Base-by-base conservation (phyloP, 2,797 vertebrate genomes). In the Pseudopleuronectes americanus region DNA sequence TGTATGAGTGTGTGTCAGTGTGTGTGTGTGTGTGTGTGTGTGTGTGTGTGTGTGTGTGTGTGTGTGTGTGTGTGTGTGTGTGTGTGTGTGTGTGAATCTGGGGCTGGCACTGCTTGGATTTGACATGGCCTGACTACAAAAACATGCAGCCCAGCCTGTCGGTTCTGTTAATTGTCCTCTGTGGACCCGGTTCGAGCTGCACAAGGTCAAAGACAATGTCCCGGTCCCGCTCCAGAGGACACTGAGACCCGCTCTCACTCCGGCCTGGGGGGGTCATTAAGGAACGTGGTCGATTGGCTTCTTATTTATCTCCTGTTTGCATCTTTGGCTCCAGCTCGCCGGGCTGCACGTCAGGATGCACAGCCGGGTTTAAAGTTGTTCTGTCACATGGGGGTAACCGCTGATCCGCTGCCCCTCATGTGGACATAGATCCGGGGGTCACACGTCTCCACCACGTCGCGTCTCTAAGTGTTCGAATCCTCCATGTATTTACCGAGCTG, bases 401-500 rank as follows among this genome's bases (percentile, higher is more conserved):
- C 7, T 64, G 3, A 24, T 55, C 28, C n/a, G 0, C 14, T 22
- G 59, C 28, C 22, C 19, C 9, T 9, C 12, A 33, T 68, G 68
- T 59, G 19, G 36, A 52, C 8, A 48, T 3, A 52, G 22, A 54
- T 28, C 21, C 9, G 12, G 36, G 31, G 36, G 36, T 23, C 23
- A 14, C 4, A 23, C 48, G 21, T 23, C 13, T 17, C 28, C 28
- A 4, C 9, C 17, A 19, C 47, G 49, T 56, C 57, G 7, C 17
- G 0, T 19, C 26, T 6, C 0, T 4, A 36, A 24, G 8, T 28
- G 13, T 24, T 38, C 23, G 0, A 47, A 57, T 31, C 22, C 16
- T 58, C 53, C 55, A 87, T 86, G 85, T 89, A 86, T 85, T 84
- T 81, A 36, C 75, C 80, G 9, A 78, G 59, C 75, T 79, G 82